phyloP scores from a whole-genome alignment of 2,797 vertebrate species.

The Oreochromis grahami region DNA sequence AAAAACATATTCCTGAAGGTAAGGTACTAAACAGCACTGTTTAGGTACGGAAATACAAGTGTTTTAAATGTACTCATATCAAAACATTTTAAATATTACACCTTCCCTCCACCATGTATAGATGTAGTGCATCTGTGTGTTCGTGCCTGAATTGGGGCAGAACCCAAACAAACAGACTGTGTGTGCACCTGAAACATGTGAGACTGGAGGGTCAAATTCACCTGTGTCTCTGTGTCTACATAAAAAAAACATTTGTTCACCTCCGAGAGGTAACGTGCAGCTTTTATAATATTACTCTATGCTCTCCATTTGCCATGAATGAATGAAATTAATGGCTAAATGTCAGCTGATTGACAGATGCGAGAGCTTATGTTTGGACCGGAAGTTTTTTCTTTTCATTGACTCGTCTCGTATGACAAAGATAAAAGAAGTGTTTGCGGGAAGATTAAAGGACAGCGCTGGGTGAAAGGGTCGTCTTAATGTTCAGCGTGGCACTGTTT shows the following conservation, averaged over 20 bases:
- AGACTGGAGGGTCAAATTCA: constrained; percentile 47
- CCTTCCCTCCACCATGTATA: background rate
- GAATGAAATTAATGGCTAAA: background rate
- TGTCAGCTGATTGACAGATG: background rate
- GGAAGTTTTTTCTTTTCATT: background rate
- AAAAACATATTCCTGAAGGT: background rate
- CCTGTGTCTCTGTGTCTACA: background rate
- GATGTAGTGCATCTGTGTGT: background rate
- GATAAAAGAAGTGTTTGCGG: background rate
- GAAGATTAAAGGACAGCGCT: background rate
- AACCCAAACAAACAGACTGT: constrained; percentile 58
- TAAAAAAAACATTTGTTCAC: background rate
- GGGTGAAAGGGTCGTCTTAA: background rate
- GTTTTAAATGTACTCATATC: background rate
- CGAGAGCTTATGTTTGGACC: background rate
- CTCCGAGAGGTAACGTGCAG: background rate
- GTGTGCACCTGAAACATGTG: constrained; percentile 56
- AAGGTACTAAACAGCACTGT: background rate
- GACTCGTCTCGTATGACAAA: background rate
- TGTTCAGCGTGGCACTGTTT: background rate
- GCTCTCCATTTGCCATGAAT: background rate
- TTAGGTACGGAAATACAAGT: background rate
- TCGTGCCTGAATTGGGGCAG: constrained; percentile 18
- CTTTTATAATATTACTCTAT: background rate
- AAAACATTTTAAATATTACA: background rate